A percentile compares a stretch with the other conserved stretches of the same genome.
These are phyloP conservation scores for Drosophila parthenogenetica DNA, from an alignment of 2,888 invertebrate species.

Conservation along the genomic window DNA sequence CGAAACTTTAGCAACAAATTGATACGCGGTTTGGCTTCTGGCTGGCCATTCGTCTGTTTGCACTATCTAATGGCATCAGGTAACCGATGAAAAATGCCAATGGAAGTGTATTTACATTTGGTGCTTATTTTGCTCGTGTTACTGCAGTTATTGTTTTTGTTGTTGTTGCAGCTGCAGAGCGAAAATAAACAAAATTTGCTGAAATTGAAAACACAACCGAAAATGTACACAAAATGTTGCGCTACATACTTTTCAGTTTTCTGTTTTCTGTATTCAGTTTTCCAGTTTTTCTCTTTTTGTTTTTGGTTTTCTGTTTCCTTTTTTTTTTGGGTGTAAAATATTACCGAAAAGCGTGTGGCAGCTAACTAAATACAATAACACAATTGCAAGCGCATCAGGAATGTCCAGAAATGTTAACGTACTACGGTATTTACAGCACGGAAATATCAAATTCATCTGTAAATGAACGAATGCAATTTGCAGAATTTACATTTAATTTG, in stretches of 20 bases:
- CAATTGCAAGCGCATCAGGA: constrained; percentile 5
- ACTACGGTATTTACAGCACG: background rate
- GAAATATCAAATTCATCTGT: constrained; percentile 2
- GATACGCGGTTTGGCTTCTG: constrained; percentile 50
- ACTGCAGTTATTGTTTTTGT: background rate
- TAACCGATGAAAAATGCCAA: constrained; percentile 68
- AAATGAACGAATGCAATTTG: background rate
- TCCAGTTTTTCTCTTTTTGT: background rate
- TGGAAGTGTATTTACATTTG: constrained; percentile 67
- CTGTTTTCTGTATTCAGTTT: background rate
- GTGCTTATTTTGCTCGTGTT: constrained; percentile 49
- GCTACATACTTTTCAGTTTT: constrained; percentile 17
- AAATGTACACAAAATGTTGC: constrained; percentile 55
- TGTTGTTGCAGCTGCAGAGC: constrained; percentile 19
- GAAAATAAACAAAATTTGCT: constrained; percentile 55
- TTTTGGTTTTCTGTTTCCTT: background rate
- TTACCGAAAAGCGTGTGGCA: constrained; percentile 44
- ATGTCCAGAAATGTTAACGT: background rate
- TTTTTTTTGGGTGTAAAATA: constrained; percentile 30
- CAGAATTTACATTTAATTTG: background rate
- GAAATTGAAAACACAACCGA: constrained; percentile 57
- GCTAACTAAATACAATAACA: constrained; percentile 16
- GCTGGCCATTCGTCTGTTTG: constrained; percentile 64
- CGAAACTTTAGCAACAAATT: constrained; percentile 66
- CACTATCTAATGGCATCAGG: constrained; percentile 73